Evolutionary conservation across 1,140 invertebrate species (phyloP), one percentile per base, ranked within the genome.

Genomic region (Mizuhopecten yessoensis): DNA sequence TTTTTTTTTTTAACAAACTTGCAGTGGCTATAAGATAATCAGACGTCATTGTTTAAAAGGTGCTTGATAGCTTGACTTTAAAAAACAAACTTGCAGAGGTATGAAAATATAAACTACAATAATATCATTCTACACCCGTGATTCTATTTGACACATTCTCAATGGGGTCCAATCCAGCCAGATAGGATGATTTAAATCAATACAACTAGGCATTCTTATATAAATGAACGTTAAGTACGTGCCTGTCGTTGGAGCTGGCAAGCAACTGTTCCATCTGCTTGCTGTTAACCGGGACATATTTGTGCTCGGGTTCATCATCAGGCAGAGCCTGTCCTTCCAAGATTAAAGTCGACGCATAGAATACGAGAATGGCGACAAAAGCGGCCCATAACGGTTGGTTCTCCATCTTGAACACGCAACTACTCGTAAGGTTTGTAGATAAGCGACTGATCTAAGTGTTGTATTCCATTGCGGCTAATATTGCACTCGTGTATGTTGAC

Each of bases 401-500:
- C n/a, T 75, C 57, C 57, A 75, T 75, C 3, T 29, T 75, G 57
- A 75, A 75, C 57, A 29, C 23, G 17, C n/a, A 29, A 75, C 29
- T 11, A 75, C n/a, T n/a, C 1, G 29, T 13, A 1, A 75, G 17
- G 29, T 75, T 0, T 75, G 5, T 49, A 75, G 29, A 29, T 75
- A 75, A 75, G 29, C 11, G n/a, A n/a, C 3, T n/a, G n/a, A 11
- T n/a, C 23, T n/a, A 75, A 75, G 57, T 75, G 0, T 0, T 75
- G 57, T 29, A 29, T n/a, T n/a, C 57, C 57, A 75, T 75, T 17
- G 57, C 29, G 23, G 57, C 23, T 2, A 75, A 75, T 75, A 75
- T 29, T 75, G 57, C 57, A 75, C 57, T 75, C 57, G 57, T 75
- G 57, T 75, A 75, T 75, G 57, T 75, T 75, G 57, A 75, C 57